Evolutionary conservation across 1,140 invertebrate species (phyloP).

Genomic region (Anoplophora glabripennis): DNA sequence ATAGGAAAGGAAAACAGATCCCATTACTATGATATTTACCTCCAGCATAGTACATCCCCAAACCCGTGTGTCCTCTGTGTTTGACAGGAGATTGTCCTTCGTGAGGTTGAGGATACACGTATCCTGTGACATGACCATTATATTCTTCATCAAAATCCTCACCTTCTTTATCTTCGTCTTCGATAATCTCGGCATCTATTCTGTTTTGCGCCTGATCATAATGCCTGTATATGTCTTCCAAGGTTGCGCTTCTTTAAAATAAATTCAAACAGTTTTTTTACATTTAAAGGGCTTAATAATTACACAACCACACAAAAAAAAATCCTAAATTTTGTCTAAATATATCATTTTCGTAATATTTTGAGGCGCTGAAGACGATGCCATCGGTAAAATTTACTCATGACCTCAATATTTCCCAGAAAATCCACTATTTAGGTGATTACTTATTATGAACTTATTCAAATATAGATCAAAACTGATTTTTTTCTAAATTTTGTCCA

Average conservation of each 20-base stretch:
- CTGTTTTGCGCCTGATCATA: conserved; percentile 43
- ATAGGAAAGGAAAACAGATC: no score
- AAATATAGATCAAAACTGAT: no score
- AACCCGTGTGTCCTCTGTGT: conserved; percentile 16
- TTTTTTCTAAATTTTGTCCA: no score
- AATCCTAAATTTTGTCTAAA: no score
- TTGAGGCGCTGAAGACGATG: no score
- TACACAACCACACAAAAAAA: no score
- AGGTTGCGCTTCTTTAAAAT: conserved; percentile 54
- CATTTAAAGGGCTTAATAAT: no score
- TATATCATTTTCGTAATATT: no score
- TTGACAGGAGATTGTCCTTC: not conserved
- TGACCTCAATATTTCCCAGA: no score
- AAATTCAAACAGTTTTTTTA: conserved; percentile 1
- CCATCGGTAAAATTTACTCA: no score
- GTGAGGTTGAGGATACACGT: conserved; percentile 26
- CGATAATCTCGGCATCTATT: conserved; percentile 37
- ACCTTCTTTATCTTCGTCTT: conserved; percentile 42
- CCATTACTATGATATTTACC: not conserved
- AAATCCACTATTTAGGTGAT: no score
- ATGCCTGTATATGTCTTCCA: conserved; percentile 62
- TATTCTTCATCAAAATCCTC: conserved; percentile 46
- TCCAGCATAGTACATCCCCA: conserved; percentile 18
- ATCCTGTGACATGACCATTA: conserved; percentile 54
- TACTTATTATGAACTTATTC: no score